Percentiles rank a stretch among this genome's conserved stretches.
Conservation (phyloP, 2,113 vertebrate species). For the Macroglossus sobrinus region DNA sequence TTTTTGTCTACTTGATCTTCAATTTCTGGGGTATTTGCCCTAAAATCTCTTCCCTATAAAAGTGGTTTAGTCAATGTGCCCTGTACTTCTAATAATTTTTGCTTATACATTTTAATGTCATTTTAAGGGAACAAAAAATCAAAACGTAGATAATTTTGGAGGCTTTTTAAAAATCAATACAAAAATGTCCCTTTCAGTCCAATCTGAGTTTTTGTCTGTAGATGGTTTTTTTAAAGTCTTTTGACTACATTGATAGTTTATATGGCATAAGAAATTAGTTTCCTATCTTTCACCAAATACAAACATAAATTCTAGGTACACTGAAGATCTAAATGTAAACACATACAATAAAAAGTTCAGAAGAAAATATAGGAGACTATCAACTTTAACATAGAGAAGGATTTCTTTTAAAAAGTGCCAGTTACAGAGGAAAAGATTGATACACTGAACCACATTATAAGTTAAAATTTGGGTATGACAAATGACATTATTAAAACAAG, state of each 20-base stretch:
- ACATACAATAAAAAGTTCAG: background rate
- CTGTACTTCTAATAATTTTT: background rate
- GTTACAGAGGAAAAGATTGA: background rate
- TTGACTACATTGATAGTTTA: background rate
- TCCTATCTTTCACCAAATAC: background rate
- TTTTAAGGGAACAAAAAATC: background rate
- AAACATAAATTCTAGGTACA: background rate
- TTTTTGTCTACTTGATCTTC: background rate
- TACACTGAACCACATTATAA: background rate
- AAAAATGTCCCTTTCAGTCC: background rate
- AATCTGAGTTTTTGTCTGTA: background rate
- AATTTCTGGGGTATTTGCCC: background rate
- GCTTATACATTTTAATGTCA: background rate
- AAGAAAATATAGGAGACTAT: background rate
- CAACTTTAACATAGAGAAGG: background rate
- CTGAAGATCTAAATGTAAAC: background rate
- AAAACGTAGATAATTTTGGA: background rate
- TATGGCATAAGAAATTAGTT: background rate
- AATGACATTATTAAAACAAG: background rate
- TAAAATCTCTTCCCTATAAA: background rate
- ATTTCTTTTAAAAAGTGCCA: background rate
- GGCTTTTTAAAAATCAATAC: background rate
- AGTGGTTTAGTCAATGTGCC: background rate
- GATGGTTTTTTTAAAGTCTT: background rate
- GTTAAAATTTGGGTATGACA: background rate